A percentile compares a stretch with the other conserved stretches of the same genome.
phyloP scores from a whole-genome alignment of 2,888 invertebrate species.

The Ashinkailepas kermadecensis region DNA sequence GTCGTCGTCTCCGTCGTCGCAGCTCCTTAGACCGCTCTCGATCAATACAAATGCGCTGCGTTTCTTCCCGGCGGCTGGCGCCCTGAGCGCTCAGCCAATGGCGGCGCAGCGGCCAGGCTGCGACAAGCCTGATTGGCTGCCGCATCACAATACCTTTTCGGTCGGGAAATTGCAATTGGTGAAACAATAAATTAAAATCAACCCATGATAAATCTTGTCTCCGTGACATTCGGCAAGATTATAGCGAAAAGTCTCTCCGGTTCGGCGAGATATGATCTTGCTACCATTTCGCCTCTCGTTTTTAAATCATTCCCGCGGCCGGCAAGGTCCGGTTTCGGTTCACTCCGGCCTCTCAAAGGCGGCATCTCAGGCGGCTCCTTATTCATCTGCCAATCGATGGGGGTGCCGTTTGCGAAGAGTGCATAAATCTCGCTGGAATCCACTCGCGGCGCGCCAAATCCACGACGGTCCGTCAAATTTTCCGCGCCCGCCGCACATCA shows the following conservation, averaged over 20 bases:
- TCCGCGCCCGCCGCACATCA: background rate
- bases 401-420: background rate
- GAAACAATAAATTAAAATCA: constrained; percentile 21
- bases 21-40: background rate
- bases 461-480: background rate
- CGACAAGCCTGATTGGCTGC: constrained; percentile 1
- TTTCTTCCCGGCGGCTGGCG: background rate
- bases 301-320: background rate
- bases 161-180: constrained; percentile 21
- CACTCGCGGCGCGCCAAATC: background rate
- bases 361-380: background rate
- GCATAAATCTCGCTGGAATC: background rate
- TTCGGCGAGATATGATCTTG: background rate
- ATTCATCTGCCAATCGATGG: constrained; percentile 3
- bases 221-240: constrained; percentile 2
- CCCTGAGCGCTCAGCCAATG: background rate
- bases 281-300: background rate
- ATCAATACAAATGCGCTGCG: constrained; percentile 17
- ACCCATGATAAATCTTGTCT: constrained; percentile 11
- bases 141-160: background rate
- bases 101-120: background rate
- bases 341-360: background rate
- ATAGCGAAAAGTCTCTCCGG: background rate
- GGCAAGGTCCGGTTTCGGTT: background rate
- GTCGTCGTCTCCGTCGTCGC: background rate